Conservation (phyloP, 2,888 invertebrate genomes). For the Polyommatus iphigenia region DNA sequence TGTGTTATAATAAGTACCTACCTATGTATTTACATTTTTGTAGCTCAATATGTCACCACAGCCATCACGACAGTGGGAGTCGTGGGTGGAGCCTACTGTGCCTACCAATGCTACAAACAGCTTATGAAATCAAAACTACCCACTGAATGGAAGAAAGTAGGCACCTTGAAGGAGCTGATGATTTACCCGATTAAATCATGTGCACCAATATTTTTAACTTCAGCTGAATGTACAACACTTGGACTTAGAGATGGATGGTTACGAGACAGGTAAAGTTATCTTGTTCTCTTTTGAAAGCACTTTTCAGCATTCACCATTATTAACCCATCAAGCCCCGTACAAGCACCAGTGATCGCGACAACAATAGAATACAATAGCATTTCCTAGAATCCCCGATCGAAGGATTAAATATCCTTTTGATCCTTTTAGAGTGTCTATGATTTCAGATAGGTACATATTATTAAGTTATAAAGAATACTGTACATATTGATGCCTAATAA, state of each 20-base stretch:
- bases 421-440: too few relatives aligned
- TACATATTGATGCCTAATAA: too few relatives aligned
- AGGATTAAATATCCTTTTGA: too few relatives aligned
- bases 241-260: slow-evolving; percentile 79
- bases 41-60: slow-evolving; percentile 52
- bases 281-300: neutral
- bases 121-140: slow-evolving; percentile 56
- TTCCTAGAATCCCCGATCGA: too few relatives aligned
- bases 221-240: slow-evolving; percentile 76
- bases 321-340: too few relatives aligned
- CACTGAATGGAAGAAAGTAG: slow-evolving; percentile 78
- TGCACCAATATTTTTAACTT: slow-evolving; percentile 66
- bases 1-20: neutral
- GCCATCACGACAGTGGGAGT: slow-evolving; percentile 56
- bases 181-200: slow-evolving; percentile 83
- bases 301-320: neutral
- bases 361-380: too few relatives aligned
- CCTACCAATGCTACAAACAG: slow-evolving; percentile 54
- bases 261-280: slow-evolving; percentile 68
- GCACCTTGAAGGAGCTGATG: slow-evolving; percentile 76
- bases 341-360: too few relatives aligned
- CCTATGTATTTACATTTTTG: slow-evolving; percentile 35
- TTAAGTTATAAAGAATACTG: too few relatives aligned
- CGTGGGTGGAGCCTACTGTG: slow-evolving; percentile 58
- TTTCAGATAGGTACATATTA: too few relatives aligned